Base-by-base conservation (phyloP, 1,140 invertebrate genomes). In the Trichoplusia ni region DNA sequence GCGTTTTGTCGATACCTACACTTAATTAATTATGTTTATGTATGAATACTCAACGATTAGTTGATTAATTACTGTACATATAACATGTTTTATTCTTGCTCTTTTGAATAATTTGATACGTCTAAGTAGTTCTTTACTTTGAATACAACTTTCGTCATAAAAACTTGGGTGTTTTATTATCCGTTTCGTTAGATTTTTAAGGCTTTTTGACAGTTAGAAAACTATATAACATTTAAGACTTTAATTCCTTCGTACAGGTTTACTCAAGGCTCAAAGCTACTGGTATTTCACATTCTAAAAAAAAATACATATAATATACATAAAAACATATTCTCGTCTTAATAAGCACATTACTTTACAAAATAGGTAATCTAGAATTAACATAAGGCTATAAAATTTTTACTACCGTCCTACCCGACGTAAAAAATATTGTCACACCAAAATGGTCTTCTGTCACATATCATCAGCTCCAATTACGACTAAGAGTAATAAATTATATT, bases 401-500 rank as follows among this genome's bases (percentile, higher is more conserved):
- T 46, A 60, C 56, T 60, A 27, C 56, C 29, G 11, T 47, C 40
- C 27, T 59, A 59, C 56, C 11, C 23, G 37, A 1, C n/a, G 42
- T 19, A 65, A 56, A 66, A 69, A 44, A 56, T 33, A 46, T 64
- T 74, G 71, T 76, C 77, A 73, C 64, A 73, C 61, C 46, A 62
- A 62, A 64, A 71, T 46, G 21, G 44, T 65, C 46, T 40, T 25
- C 63, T 70, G 71, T 67, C 61, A 46, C 47, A 63, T 73, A 72
- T 64, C 66, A 78, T 47, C 82, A 84, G 63, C 83, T 81, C 82
- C 67, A 59, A 73, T 71, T 79, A 75, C 61, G 68, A 64, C 71
- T 37, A 42, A 62, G 38, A 61, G 64, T 75, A 79, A 78, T 89
- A 89, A 86, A 85, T 86, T 83, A 85, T 84, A 83, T 84, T 87